Conservation (phyloP, 1,140 invertebrate species). For the Nephila pilipes region DNA sequence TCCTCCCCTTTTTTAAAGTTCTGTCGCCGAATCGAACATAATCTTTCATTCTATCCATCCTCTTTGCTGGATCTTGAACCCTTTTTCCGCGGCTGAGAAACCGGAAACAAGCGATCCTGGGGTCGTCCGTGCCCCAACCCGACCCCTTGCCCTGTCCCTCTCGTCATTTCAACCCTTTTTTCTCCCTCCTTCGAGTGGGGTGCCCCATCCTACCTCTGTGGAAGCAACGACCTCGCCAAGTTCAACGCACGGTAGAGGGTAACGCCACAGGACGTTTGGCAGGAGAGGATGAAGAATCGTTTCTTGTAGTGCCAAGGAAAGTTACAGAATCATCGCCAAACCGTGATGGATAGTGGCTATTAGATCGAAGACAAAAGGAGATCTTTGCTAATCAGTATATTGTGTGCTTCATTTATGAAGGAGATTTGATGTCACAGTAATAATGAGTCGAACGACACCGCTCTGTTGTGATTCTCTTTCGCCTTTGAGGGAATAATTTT, state of each 20-base stretch:
- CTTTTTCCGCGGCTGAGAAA: slow-evolving; percentile 47
- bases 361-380: neutral
- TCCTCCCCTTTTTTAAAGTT: neutral
- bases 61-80: slow-evolving; percentile 45
- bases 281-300: neutral
- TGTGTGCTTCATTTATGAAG: neutral
- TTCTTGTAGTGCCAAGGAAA: neutral
- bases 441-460: neutral
- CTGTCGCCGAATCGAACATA: neutral
- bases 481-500: no score
- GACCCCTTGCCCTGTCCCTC: slow-evolving; percentile 34
- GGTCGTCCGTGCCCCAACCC: neutral
- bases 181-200: neutral
- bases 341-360: neutral
- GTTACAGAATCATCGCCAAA: neutral
- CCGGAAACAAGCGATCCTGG: slow-evolving; percentile 27
- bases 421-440: neutral
- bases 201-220: neutral
- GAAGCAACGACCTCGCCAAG: slow-evolving; percentile 26
- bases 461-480: no score
- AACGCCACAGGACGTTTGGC: neutral
- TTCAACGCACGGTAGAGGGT: slow-evolving; percentile 25
- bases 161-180: slow-evolving; percentile 20
- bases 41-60: neutral
- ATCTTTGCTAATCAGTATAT: neutral